phyloP scores from a whole-genome alignment of 2,113 vertebrate species.

The Heterotilapia buettikoferi region DNA sequence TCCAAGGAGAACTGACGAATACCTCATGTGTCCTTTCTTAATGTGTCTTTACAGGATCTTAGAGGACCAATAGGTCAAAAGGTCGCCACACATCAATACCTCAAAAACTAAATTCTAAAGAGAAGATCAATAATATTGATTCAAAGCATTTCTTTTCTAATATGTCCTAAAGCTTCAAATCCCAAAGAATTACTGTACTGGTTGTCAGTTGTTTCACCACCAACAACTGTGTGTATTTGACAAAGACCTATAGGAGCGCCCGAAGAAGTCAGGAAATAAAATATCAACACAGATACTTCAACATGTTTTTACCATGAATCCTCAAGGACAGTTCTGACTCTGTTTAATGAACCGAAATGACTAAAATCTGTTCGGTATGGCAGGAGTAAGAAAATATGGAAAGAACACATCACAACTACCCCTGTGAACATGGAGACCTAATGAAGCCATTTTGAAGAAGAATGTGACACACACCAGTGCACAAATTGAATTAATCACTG shows the following conservation, averaged over 20 bases:
- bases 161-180: background rate
- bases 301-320: background rate
- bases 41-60: background rate
- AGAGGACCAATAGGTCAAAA: constrained; percentile 16
- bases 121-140: constrained; percentile 34
- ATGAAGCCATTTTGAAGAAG: background rate
- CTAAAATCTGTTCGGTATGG: background rate
- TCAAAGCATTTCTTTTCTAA: background rate
- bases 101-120: background rate
- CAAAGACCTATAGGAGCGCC: background rate
- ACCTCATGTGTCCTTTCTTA: background rate
- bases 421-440: background rate
- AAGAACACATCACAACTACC: background rate
- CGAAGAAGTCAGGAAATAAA: background rate
- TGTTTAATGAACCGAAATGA: background rate
- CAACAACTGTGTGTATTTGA: background rate
- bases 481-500: background rate
- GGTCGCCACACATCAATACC: constrained; percentile 9
- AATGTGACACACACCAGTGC: background rate
- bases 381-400: background rate
- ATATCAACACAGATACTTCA: background rate
- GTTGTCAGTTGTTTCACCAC: background rate
- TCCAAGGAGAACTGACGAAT: background rate
- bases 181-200: background rate
- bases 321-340: background rate